Conservation (phyloP, 2,113 vertebrate genomes). For the Rhinopithecus roxellana region DNA sequence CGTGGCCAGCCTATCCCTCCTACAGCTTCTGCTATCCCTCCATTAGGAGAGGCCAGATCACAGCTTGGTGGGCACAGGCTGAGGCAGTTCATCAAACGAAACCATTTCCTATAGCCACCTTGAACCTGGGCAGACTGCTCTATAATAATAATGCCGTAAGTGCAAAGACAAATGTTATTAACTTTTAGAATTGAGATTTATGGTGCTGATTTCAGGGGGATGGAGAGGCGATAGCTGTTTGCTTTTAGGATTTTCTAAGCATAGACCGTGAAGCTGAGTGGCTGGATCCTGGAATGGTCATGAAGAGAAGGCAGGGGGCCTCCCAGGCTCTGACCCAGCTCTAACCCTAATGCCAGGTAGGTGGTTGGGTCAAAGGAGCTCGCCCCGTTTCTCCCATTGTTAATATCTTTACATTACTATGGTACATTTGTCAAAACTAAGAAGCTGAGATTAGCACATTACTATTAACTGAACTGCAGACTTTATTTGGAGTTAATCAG, state of each 20-base stretch:
- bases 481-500: not conserved
- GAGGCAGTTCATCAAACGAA: not conserved
- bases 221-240: not conserved
- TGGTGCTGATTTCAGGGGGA: not conserved
- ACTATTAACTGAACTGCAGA: not conserved
- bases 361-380: not conserved
- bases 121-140: not conserved
- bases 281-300: not conserved
- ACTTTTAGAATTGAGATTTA: not conserved
- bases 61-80: not conserved
- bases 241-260: not conserved
- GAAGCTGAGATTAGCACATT: not conserved
- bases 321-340: rapidly evolving
- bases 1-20: not conserved
- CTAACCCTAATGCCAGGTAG: not conserved
- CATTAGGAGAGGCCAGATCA: not conserved
- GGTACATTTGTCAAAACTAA: not conserved
- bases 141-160: not conserved
- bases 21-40: not conserved
- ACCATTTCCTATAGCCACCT: not conserved
- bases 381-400: rapidly evolving
- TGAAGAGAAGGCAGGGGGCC: not conserved
- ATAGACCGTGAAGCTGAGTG: not conserved
- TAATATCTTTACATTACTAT: not conserved
- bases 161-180: constrained; percentile 40